These are phyloP conservation scores for Phylloscopus collybita DNA, from an alignment of 2,797 vertebrate genomes.

Conservation along the genomic window DNA sequence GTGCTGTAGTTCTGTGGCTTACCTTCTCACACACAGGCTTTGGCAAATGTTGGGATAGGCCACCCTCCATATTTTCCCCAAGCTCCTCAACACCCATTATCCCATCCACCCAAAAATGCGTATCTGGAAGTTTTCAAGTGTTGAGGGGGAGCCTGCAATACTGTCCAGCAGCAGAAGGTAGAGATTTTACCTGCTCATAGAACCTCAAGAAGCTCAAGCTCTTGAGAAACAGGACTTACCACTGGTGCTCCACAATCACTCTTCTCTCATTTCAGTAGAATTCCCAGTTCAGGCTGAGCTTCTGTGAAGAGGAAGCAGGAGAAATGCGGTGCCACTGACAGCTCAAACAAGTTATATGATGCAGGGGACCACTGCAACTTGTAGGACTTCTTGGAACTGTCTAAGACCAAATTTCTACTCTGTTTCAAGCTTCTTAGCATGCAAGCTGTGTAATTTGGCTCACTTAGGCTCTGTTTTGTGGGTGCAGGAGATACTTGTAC, in stretches of 20 bases:
- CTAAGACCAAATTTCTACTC: neutral
- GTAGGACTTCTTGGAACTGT: accelerated
- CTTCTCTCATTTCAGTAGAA: neutral
- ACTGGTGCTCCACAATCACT: neutral
- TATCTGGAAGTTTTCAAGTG: neutral
- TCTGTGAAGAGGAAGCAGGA: neutral
- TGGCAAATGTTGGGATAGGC: neutral
- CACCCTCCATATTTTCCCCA: neutral
- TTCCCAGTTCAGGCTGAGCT: neutral
- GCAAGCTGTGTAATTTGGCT: neutral
- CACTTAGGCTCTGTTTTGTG: neutral
- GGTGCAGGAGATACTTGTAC: neutral
- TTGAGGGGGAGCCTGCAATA: neutral
- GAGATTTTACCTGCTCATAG: neutral
- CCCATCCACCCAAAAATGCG: neutral
- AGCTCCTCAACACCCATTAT: neutral
- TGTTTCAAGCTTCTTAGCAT: neutral
- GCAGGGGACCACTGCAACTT: neutral
- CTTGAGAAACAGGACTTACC: neutral
- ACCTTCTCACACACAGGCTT: neutral
- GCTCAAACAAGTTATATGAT: neutral
- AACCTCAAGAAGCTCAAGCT: neutral
- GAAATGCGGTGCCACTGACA: neutral
- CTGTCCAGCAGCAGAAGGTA: neutral
- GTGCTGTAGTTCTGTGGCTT: neutral